Evolutionary conservation across 2,797 vertebrate species (phyloP).

Genomic region (Neomorphus geoffroyi): DNA sequence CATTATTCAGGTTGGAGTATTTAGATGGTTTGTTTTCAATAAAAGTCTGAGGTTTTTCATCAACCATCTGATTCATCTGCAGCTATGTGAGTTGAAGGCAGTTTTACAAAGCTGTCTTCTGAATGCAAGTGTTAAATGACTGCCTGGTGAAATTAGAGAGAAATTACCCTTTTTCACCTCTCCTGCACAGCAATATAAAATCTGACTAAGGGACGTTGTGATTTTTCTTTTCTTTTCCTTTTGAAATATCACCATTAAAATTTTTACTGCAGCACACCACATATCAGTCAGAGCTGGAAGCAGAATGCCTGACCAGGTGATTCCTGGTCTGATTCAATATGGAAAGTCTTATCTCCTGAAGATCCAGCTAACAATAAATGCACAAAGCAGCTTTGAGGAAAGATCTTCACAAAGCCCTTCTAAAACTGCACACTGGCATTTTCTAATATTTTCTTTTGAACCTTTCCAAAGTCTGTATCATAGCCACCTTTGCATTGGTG

Average conservation of each 20-base stretch:
- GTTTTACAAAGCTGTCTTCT: background rate
- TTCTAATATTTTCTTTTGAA: background rate
- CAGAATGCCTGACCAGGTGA: background rate
- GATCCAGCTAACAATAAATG: background rate
- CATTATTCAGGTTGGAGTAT: background rate
- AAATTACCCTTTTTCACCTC: background rate
- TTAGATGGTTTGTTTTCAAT: background rate
- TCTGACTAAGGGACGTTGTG: background rate
- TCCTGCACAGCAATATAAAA: background rate
- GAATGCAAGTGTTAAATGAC: background rate
- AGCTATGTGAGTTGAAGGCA: background rate
- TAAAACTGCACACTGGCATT: background rate
- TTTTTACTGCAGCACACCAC: background rate
- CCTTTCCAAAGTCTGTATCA: background rate
- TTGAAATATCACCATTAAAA: background rate
- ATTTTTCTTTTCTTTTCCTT: background rate
- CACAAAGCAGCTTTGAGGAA: background rate
- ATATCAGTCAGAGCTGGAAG: background rate
- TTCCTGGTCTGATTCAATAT: background rate
- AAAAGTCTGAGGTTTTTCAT: background rate
- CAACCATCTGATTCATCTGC: background rate
- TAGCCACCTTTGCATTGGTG: background rate
- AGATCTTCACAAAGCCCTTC: background rate
- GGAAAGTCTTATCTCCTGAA: background rate
- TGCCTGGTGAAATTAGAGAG: background rate